Percentiles rank a stretch among this genome's conserved stretches.
These are phyloP conservation scores for Cyprinodon variegatus DNA, from an alignment of 2,113 vertebrate species.

Conservation along the genomic window DNA sequence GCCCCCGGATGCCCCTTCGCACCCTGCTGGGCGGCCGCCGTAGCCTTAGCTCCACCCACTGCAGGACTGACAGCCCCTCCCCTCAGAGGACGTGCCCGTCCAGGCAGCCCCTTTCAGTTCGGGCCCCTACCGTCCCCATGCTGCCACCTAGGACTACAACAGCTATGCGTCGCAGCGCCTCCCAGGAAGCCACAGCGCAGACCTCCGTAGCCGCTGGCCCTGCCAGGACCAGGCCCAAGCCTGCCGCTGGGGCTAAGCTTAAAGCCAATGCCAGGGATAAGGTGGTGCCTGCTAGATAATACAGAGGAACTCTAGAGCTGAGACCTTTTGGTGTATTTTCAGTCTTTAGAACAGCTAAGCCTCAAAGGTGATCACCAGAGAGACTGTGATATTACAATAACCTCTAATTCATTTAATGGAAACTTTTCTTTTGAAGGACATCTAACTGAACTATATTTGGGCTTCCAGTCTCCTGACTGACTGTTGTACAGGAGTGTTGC, in stretches of 20 bases:
- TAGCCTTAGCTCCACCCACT: slow-evolving; percentile 84
- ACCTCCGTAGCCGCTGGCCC: slow-evolving; percentile 60
- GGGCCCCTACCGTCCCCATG: slow-evolving; percentile 68
- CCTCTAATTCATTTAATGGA: slow-evolving; percentile 44
- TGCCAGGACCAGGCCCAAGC: slow-evolving; percentile 82
- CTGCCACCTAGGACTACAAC: slow-evolving; percentile 69
- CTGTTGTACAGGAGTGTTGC: slow-evolving; percentile 48
- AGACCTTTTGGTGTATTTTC: slow-evolving; percentile 52
- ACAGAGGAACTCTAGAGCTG: slow-evolving; percentile 65
- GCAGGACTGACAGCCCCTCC: slow-evolving; percentile 88
- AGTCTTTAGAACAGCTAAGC: slow-evolving; percentile 57
- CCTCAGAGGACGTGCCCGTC: slow-evolving; percentile 82
- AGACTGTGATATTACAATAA: slow-evolving; percentile 45
- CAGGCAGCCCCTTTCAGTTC: slow-evolving; percentile 75
- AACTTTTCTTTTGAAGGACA: slow-evolving; percentile 41
- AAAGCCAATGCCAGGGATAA: slow-evolving; percentile 81
- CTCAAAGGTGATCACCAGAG: slow-evolving; percentile 60
- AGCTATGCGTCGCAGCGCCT: slow-evolving; percentile 72
- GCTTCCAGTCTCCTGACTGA: slow-evolving; percentile 67
- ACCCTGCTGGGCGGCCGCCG: slow-evolving; percentile 77
- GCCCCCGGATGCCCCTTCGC: slow-evolving; percentile 76
- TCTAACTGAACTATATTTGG: slow-evolving; percentile 58
- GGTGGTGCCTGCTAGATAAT: slow-evolving; percentile 87
- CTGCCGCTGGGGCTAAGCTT: slow-evolving; percentile 81
- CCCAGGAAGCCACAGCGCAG: slow-evolving; percentile 77